Base-by-base conservation (phyloP, 2,113 vertebrate species). In the Sinocyclocheilus anshuiensis region DNA sequence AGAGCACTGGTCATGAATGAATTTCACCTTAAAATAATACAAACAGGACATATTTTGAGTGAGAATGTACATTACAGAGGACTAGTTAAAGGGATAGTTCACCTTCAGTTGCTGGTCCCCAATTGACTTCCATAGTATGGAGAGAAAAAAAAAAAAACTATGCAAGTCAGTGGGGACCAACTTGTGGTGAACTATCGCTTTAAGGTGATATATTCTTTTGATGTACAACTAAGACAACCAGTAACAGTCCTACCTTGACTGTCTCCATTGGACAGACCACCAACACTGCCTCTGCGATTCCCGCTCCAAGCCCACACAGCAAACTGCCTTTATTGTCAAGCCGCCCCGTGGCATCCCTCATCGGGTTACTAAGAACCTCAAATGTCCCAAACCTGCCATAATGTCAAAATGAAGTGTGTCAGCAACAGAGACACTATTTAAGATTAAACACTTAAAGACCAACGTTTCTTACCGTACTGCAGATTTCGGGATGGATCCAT, bases 261-360 rank as follows among this genome's bases (percentile, higher is more conserved):
- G 95, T 96, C 88, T 96, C 94, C 95, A 95, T 95, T n/a, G 95
- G 94, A 86, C 96, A 96, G 63, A 96, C 94, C 0, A 96, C 90
- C n/a, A 96, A 2, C 39, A 96, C 84, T 13, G 93, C 95, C 86
- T 96, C 95, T 0, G 94, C 86, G n/a, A 95, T 89, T 1, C 94
- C 94, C 0, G 95, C 95, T 36, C 93, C 95, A 11, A 96, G 88
- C 36, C 95, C 94, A 39, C 95, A 96, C 85, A 95, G 15, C 65
- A 95, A 93, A 86, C 95, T 95, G 59, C 92, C 83, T 1, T 90
- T 94, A 92, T 94, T 96, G 89, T 96, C 95, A 48, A 96, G 90
- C 29, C 94, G 94, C 55, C 94, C 94, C 0, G 88, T 93, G 36
- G 92, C 88, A 15, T 95, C 94, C 77, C 95, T 91, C 93, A 95